Base-by-base conservation (phyloP, 2,888 invertebrate genomes). In the Hypomecis punctinalis region DNA sequence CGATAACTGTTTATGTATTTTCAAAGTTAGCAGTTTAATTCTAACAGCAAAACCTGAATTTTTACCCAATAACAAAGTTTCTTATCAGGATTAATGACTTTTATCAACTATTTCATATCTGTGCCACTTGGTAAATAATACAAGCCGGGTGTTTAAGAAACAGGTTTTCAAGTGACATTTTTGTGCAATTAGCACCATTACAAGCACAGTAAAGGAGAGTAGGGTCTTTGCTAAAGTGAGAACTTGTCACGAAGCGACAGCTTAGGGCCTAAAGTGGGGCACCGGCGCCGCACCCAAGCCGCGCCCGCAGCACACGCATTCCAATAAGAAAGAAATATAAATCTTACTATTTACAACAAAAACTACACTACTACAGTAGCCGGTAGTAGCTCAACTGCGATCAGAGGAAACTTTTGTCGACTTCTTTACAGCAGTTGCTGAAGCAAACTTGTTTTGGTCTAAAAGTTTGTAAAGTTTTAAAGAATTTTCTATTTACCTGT, bases 231-330 rank as follows among this genome's bases (percentile, higher is more conserved):
- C 10, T 23, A 23, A 9, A 35, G 48, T 49, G 63, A 67, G 66
- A 69, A 68, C 58, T 59, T 66, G 67, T 52, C 47, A 47, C 35
- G 73, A 73, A 58, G 59, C 67, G 66, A 67, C 66, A 67, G 71
- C 62, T 63, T 65, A 58, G 69, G 70, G 1, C 73, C 69, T 75
- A 76, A 91, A 87, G 86, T 91, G 78, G 91, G 88, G 78, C 91
- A 82, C 83, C 82, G 82, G 81, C 84, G 85, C 89, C 91, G 90
- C 91, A n/a, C 56, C 56, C 56, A 56, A 40, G 85, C 91, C 91
- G 88, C 79, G 76, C 67, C 70, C 64, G 53, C 37, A 49, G 8
- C 53, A 11, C 39, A 68, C 68, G 78, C 88, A 88, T 80, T 78
- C 79, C 77, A 80, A 76, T 74, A 76, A 69, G 70, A 78, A 76